These are phyloP conservation scores for Saguinus imperator DNA, from an alignment of 2,113 vertebrate genomes.

Conservation along the genomic window DNA sequence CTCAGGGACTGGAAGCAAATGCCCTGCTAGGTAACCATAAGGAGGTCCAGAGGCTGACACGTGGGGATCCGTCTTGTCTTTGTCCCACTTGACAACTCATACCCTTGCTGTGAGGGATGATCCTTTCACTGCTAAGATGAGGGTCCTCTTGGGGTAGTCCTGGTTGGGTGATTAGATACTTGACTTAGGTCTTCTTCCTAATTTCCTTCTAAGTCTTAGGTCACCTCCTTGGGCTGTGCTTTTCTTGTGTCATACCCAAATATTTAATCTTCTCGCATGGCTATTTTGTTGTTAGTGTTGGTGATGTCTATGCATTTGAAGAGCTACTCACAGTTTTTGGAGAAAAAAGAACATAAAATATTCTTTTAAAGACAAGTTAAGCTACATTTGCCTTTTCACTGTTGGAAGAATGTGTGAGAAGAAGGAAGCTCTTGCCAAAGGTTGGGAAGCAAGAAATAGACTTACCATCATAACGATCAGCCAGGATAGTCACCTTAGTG, in stretches of 20 bases:
- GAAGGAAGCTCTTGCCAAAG: background rate
- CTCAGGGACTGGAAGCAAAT: background rate
- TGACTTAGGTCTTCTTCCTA: background rate
- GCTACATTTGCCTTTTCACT: background rate
- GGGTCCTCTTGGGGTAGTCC: background rate
- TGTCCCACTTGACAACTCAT: no score
- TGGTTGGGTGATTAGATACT: background rate
- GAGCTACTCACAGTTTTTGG: background rate
- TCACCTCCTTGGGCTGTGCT: background rate
- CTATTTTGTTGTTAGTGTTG: background rate
- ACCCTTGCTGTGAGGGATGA: background rate
- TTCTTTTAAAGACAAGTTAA: background rate
- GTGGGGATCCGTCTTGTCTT: background rate
- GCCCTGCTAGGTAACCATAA: background rate
- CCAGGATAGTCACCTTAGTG: slow-evolving; percentile 86
- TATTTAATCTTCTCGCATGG: background rate
- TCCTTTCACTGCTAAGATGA: background rate
- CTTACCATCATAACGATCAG: slow-evolving; percentile 91
- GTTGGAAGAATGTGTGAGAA: background rate
- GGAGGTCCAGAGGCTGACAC: background rate
- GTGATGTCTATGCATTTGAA: background rate
- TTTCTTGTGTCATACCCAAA: background rate
- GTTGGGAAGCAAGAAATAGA: background rate
- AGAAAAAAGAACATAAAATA: background rate
- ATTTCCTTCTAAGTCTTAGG: background rate